phyloP scores from a whole-genome alignment of 2,113 vertebrate species.

The Galbula dea region DNA sequence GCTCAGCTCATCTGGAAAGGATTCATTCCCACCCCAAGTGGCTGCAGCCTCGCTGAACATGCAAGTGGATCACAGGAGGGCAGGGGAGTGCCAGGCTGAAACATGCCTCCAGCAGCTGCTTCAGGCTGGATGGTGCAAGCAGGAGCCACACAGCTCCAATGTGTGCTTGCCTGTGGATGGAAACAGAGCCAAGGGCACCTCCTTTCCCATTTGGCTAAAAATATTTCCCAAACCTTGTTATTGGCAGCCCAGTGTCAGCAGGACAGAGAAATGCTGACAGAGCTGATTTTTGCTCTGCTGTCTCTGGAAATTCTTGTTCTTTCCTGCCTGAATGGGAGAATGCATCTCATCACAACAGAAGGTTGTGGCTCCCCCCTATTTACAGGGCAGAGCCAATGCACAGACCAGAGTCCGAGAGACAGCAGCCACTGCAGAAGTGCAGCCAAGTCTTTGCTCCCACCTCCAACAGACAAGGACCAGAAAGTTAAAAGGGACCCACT shows the following conservation, averaged over 20 bases:
- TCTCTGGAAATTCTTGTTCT: not conserved
- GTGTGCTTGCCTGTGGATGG: not conserved
- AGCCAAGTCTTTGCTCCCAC: not conserved
- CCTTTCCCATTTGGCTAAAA: constrained; percentile 40
- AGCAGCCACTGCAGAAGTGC: not conserved
- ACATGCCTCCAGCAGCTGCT: not conserved
- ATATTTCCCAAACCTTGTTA: constrained; percentile 40
- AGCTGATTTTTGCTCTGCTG: constrained; percentile 14
- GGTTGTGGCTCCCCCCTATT: not conserved
- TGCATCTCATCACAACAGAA: not conserved
- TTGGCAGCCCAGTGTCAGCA: constrained; percentile 36
- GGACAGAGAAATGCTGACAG: constrained; percentile 22
- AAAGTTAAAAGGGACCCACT: constrained; percentile 22
- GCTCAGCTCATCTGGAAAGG: not conserved
- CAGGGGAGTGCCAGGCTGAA: not conserved
- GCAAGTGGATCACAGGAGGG: not conserved
- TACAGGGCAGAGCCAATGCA: not conserved
- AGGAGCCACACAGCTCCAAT: not conserved
- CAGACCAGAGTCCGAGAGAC: not conserved
- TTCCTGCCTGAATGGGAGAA: not conserved
- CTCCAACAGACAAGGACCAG: not conserved
- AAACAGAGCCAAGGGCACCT: constrained; percentile 18
- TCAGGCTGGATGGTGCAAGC: not conserved
- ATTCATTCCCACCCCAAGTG: not conserved
- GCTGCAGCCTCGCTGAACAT: not conserved